Evolutionary conservation across 2,113 vertebrate genomes (phyloP).

Genomic region (Bostrychus sinensis): DNA sequence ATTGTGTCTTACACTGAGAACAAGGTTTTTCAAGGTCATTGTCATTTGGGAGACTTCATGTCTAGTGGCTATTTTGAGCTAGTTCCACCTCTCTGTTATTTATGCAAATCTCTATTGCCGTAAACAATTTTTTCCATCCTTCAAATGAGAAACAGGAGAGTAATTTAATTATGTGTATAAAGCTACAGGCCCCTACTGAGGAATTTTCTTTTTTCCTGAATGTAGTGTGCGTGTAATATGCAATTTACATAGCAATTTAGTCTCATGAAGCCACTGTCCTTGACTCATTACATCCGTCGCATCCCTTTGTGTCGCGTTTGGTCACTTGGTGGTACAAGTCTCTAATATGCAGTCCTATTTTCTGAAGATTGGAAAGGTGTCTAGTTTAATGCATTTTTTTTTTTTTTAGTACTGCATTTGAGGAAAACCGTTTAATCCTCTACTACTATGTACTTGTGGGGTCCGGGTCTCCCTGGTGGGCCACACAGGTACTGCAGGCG

Average conservation of each 20-base stretch:
- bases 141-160: not conserved
- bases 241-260: conserved; percentile 6
- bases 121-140: conserved; percentile 1
- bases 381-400: not conserved
- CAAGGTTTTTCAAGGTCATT: not conserved
- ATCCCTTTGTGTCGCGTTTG: not conserved
- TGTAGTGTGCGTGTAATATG: not conserved
- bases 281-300: not conserved
- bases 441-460: too few relatives aligned
- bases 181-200: not conserved
- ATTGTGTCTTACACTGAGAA: too few relatives aligned
- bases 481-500: too few relatives aligned
- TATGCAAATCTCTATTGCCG: not conserved
- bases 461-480: too few relatives aligned
- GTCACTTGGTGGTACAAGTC: not conserved
- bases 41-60: not conserved
- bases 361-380: not conserved
- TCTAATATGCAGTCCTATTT: not conserved
- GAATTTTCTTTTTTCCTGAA: not conserved
- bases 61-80: not conserved
- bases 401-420: too few relatives aligned
- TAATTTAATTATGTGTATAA: conserved; percentile 2
- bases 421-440: not conserved
- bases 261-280: not conserved
- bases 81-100: not conserved